phyloP scores from a whole-genome alignment of 2,113 vertebrate species.

The Odobenus rosmarus region DNA sequence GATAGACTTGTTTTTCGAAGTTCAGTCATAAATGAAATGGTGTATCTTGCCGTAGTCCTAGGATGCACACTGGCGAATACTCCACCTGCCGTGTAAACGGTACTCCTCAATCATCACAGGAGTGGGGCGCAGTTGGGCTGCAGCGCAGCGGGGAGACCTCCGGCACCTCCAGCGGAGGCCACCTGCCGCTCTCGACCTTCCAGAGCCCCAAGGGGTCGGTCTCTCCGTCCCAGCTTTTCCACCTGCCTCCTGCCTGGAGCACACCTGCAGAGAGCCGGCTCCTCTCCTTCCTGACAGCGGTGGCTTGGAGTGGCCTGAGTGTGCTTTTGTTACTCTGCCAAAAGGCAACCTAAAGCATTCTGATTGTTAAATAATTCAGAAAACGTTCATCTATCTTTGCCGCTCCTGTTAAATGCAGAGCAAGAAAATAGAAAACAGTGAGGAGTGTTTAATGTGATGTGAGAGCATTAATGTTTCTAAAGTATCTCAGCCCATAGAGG shows the following conservation, averaged over 20 bases:
- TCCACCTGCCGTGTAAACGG: fast-evolving
- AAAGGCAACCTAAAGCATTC: neutral
- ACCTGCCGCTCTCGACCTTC: neutral
- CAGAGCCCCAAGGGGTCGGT: neutral
- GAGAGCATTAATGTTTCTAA: neutral
- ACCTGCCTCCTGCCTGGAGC: too few relatives aligned
- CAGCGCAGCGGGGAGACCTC: neutral
- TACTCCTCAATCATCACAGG: neutral
- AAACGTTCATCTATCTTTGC: neutral
- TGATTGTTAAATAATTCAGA: slow-evolving; percentile 41
- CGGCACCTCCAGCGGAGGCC: neutral
- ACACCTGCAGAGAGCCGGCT: neutral
- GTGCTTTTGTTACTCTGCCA: neutral
- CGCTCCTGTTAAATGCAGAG: neutral
- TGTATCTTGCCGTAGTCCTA: neutral
- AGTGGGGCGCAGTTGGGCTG: too few relatives aligned
- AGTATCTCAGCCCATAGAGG: neutral
- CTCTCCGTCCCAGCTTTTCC: too few relatives aligned
- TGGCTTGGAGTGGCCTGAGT: neutral
- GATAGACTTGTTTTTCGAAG: neutral
- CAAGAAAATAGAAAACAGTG: neutral
- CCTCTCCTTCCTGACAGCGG: too few relatives aligned
- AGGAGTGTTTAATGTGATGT: neutral
- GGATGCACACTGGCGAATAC: neutral
- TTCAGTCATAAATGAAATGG: neutral